A percentile compares a stretch with the other conserved stretches of the same genome.
Conservation (phyloP, 35 echinoderm and acorn worm species). For the Apostichopus japonicus region DNA sequence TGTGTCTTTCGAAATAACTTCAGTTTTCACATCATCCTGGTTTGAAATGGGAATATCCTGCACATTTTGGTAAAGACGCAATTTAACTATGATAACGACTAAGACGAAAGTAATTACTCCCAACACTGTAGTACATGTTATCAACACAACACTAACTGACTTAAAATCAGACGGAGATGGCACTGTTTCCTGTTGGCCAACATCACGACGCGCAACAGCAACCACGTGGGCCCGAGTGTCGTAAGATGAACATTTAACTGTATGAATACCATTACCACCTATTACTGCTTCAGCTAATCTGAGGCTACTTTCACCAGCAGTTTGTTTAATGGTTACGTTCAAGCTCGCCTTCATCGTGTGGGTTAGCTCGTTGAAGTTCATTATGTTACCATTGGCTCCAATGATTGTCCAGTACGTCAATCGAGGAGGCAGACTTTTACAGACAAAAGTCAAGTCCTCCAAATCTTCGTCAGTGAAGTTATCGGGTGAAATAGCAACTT, state of each 20-base stretch:
- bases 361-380: background rate
- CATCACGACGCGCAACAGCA: background rate
- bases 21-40: too few species aligned
- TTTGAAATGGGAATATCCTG: too few species aligned
- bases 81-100: too few species aligned
- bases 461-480: too few species aligned
- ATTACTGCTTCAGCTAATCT: background rate
- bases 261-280: conserved; percentile 6
- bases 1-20: too few species aligned
- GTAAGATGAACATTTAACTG: conserved; percentile 3
- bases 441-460: background rate
- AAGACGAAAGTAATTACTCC: too few species aligned
- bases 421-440: background rate
- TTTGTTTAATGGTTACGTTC: background rate
- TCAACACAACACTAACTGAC: too few species aligned
- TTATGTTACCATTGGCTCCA: background rate
- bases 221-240: background rate
- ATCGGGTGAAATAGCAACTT: too few species aligned
- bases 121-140: too few species aligned
- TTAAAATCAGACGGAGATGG: too few species aligned
- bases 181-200: background rate
- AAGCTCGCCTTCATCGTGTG: background rate
- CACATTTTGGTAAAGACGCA: too few species aligned
- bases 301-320: background rate
- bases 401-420: conserved; percentile 16